These are phyloP conservation scores for Lepidothrix coronata DNA, from an alignment of 2,113 vertebrate genomes.

Conservation along the genomic window DNA sequence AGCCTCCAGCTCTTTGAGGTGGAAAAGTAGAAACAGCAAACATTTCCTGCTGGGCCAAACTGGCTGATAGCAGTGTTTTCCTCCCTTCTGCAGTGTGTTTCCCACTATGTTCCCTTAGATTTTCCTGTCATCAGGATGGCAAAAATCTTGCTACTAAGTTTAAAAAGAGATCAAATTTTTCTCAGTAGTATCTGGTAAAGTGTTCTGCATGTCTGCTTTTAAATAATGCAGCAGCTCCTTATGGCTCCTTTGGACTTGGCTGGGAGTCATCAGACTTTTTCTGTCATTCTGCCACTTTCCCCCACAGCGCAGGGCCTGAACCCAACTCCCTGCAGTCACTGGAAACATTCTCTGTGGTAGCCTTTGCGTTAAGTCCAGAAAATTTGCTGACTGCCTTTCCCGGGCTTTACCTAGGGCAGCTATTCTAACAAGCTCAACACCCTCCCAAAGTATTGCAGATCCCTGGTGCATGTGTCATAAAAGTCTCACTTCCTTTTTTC, in stretches of 20 bases:
- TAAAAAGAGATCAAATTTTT: neutral
- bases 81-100: neutral
- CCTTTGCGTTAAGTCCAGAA: neutral
- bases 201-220: neutral
- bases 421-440: neutral
- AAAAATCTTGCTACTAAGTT: neutral
- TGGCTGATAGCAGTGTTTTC: neutral
- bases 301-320: neutral
- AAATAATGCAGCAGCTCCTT: neutral
- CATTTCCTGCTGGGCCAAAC: neutral
- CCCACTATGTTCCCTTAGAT: neutral
- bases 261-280: neutral
- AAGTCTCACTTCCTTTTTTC: neutral
- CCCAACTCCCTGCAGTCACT: neutral
- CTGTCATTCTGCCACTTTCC: neutral
- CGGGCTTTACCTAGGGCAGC: neutral
- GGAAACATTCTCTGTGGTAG: neutral
- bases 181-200: neutral
- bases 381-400: neutral
- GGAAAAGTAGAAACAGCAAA: conserved; percentile 1
- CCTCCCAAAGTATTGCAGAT: neutral
- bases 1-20: neutral
- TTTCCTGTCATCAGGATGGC: neutral
- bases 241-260: neutral
- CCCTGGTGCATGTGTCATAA: neutral